Conservation (phyloP, 2,797 vertebrate species). For the Chelonia mydas region DNA sequence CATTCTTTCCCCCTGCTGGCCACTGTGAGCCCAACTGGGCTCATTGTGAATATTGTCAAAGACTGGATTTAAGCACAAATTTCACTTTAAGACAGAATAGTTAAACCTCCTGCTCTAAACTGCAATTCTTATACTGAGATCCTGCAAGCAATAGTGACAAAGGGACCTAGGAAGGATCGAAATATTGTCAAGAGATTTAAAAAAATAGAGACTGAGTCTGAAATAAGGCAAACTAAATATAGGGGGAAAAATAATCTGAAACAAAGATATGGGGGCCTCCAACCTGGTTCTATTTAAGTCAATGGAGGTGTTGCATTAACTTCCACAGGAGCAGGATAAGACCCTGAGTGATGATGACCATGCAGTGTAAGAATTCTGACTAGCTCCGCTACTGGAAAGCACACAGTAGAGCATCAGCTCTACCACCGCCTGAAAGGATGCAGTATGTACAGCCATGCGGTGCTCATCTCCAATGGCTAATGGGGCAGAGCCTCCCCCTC, state of each 20-base stretch:
- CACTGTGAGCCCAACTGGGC: neutral
- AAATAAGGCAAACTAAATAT: slow-evolving; percentile 6
- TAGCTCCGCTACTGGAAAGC: neutral
- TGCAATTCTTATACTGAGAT: slow-evolving; percentile 19
- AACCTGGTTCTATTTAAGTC: neutral
- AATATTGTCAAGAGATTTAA: slow-evolving; percentile 40
- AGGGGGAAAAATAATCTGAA: slow-evolving; percentile 27
- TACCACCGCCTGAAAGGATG: neutral
- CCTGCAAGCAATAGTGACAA: slow-evolving; percentile 1
- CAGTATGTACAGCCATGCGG: neutral
- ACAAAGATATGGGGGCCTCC: neutral
- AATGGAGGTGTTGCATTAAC: slow-evolving; percentile 36
- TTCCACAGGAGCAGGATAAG: slow-evolving; percentile 9
- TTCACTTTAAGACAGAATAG: slow-evolving; percentile 2
- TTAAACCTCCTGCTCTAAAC: neutral
- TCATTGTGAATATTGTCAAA: slow-evolving; percentile 32
- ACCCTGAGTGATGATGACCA: slow-evolving; percentile 14
- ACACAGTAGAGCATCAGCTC: neutral
- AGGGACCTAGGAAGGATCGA: neutral
- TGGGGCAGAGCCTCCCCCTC: neutral
- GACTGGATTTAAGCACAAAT: slow-evolving; percentile 9
- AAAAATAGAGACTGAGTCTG: slow-evolving; percentile 16
- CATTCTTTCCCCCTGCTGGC: slow-evolving; percentile 35
- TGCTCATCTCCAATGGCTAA: neutral
- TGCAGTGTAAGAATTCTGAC: neutral